phyloP scores from a whole-genome alignment of 2,888 invertebrate species.

The Parnassius mnemosyne region DNA sequence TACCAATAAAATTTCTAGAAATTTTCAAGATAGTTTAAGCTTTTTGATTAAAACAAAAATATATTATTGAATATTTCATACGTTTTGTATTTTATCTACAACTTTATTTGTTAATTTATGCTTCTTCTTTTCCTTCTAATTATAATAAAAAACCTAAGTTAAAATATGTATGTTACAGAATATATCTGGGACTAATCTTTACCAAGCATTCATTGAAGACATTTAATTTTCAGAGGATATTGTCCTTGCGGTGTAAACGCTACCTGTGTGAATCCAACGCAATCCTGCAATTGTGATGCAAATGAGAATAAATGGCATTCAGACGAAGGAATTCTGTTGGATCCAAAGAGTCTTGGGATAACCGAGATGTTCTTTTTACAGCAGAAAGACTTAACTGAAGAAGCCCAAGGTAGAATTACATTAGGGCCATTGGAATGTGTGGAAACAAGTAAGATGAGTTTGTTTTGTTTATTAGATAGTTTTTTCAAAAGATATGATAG shows the following conservation, averaged over 20 bases:
- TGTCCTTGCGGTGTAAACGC: slow-evolving; percentile 88
- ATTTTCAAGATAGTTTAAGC: no score
- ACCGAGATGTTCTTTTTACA: slow-evolving; percentile 95
- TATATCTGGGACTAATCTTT: slow-evolving; percentile 12
- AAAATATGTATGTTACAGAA: neutral
- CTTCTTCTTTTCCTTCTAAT: no score
- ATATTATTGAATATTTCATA: no score
- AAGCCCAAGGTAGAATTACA: slow-evolving; percentile 92
- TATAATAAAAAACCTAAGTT: no score
- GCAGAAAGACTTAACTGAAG: slow-evolving; percentile 89
- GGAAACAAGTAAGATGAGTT: slow-evolving; percentile 91
- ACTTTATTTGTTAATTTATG: no score
- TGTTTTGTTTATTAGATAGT: neutral
- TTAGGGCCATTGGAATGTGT: slow-evolving; percentile 95
- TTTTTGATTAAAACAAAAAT: no score
- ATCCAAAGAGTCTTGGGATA: slow-evolving; percentile 91
- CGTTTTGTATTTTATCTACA: no score
- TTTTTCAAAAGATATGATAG: no score
- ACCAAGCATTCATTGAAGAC: slow-evolving; percentile 24
- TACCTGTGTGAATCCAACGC: slow-evolving; percentile 89
- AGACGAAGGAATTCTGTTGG: slow-evolving; percentile 92
- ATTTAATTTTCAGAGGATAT: slow-evolving; percentile 79
- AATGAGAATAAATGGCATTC: slow-evolving; percentile 93
- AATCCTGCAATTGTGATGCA: slow-evolving; percentile 95
- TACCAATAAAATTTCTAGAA: no score